Conservation (phyloP, 35 echinoderm and acorn worm genomes). For the Lytechinus pictus region DNA sequence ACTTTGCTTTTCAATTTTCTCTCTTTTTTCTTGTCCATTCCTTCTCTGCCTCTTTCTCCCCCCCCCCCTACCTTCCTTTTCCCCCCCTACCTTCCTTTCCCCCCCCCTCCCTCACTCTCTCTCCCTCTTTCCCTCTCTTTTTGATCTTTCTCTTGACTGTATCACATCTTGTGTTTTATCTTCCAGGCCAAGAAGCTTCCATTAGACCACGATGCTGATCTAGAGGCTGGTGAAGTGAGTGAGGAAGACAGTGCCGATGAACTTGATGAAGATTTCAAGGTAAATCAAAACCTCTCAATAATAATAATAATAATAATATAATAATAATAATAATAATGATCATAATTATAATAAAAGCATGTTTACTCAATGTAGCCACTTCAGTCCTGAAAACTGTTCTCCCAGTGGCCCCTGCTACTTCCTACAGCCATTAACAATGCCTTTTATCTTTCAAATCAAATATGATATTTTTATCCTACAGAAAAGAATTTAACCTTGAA, state of each 20-base stretch:
- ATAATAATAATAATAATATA: too few relatives aligned
- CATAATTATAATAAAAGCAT: too few relatives aligned
- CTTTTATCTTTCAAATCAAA: too few relatives aligned
- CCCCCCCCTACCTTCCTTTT: background rate
- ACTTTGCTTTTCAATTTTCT: background rate
- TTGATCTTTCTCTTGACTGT: too few relatives aligned
- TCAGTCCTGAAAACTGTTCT: too few relatives aligned
- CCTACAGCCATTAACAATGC: too few relatives aligned
- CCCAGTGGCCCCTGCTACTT: too few relatives aligned
- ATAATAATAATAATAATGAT: too few relatives aligned
- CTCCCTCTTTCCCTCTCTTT: background rate
- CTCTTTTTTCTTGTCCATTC: background rate
- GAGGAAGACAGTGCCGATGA: constrained; percentile 99
- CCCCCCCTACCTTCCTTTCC: background rate
- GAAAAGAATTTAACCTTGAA: too few relatives aligned
- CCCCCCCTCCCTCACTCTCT: background rate
- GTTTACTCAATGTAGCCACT: too few relatives aligned
- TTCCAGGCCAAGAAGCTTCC: constrained; percentile 89
- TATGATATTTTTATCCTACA: too few relatives aligned
- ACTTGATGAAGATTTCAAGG: constrained; percentile 97
- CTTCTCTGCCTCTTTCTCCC: background rate
- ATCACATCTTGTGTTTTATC: background rate
- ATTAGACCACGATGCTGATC: constrained; percentile 71
- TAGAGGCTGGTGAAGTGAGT: constrained; percentile 95
- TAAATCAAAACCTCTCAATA: background rate